A percentile compares a stretch with the other conserved stretches of the same genome.
These are phyloP conservation scores for Serilophus lunatus DNA, from an alignment of 2,113 vertebrate genomes.

Conservation along the genomic window DNA sequence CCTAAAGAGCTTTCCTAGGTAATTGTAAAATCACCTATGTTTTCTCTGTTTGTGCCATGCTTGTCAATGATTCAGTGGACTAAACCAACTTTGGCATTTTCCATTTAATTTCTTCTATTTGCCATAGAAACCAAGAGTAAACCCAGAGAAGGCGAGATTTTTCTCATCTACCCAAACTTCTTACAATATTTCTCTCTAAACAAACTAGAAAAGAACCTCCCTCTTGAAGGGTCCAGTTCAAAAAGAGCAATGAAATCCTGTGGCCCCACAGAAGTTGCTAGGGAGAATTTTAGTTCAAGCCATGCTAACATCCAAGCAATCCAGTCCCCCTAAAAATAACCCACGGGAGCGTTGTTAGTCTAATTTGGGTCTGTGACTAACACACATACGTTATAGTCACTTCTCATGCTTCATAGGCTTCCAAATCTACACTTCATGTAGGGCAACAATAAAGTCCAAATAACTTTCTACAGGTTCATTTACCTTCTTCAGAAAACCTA, in stretches of 20 bases:
- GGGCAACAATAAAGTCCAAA: background rate
- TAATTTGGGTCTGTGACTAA: background rate
- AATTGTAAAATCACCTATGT: background rate
- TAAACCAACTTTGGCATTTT: background rate
- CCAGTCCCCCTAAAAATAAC: background rate
- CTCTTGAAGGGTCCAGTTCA: background rate
- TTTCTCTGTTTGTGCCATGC: background rate
- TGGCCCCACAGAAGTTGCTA: background rate
- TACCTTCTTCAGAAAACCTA: background rate
- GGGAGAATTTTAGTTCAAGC: background rate
- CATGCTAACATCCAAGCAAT: background rate
- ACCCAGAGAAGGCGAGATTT: background rate
- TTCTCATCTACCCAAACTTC: background rate
- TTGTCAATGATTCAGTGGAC: background rate
- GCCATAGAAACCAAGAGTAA: background rate
- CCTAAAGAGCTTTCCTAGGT: background rate
- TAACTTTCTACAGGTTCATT: background rate
- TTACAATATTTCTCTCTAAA: background rate
- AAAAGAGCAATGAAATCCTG: background rate
- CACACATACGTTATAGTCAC: accelerated
- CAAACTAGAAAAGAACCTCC: background rate
- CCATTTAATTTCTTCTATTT: background rate
- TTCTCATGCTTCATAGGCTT: background rate
- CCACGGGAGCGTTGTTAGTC: background rate
- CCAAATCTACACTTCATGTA: background rate